Conservation (phyloP, 1,140 invertebrate species). For the Eurytemora carolleeae region DNA sequence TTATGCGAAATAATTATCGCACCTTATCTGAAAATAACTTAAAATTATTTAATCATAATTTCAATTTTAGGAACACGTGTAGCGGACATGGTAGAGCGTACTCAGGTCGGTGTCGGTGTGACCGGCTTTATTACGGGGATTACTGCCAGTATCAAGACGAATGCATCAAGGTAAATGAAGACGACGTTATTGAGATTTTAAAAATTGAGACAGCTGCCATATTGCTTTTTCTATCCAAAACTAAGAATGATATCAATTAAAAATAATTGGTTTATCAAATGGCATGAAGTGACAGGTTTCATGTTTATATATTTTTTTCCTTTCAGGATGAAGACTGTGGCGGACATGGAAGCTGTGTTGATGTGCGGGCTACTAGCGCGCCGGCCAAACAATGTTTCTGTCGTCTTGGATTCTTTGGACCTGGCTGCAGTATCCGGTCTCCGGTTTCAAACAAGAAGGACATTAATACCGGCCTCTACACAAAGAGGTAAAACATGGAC, state of each 20-base stretch:
- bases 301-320: no score
- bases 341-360: conserved; percentile 56
- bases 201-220: not conserved
- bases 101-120: conserved; percentile 50
- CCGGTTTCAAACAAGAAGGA: not conserved
- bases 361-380: conserved; percentile 50
- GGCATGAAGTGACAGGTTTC: no score
- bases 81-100: conserved; percentile 55
- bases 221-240: conserved; percentile 7
- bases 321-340: conserved; percentile 56
- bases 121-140: conserved; percentile 48
- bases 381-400: conserved; percentile 74
- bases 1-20: no score
- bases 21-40: no score
- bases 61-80: conserved; percentile 51
- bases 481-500: not conserved
- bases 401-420: conserved; percentile 53
- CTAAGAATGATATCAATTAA: conserved; percentile 5
- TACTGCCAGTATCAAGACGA: conserved; percentile 66
- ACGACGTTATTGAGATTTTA: not conserved
- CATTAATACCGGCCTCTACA: conserved; percentile 7
- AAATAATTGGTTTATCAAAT: no score
- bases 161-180: conserved; percentile 13
- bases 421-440: conserved; percentile 25
- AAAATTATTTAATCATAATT: not conserved